phyloP scores from a whole-genome alignment of 2,888 invertebrate species.

The Salticus scenicus region DNA sequence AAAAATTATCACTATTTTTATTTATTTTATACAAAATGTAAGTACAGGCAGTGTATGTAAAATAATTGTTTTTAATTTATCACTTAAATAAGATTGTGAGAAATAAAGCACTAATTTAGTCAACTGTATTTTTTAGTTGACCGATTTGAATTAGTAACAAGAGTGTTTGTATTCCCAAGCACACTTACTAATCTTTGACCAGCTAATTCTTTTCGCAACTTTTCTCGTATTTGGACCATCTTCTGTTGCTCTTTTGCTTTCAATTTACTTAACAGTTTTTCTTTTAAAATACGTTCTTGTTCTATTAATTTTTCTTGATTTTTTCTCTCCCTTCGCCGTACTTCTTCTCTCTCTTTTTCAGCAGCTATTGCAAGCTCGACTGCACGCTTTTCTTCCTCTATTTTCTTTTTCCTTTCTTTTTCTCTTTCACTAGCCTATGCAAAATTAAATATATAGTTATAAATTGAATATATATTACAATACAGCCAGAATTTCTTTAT shows the following conservation, averaged over 20 bases:
- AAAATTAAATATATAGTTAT: background rate
- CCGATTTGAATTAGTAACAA: background rate
- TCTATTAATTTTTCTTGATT: constrained; percentile 44
- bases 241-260: constrained; percentile 50
- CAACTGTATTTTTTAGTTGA: background rate
- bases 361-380: background rate
- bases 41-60: too few relatives aligned
- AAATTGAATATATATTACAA: too few relatives aligned
- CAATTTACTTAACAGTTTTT: constrained; percentile 49
- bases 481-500: too few relatives aligned
- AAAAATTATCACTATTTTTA: too few relatives aligned
- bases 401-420: constrained; percentile 13
- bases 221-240: constrained; percentile 54
- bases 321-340: background rate
- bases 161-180: background rate
- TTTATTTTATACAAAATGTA: too few relatives aligned
- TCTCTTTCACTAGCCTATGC: background rate
- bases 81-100: too few relatives aligned
- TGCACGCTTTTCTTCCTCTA: background rate
- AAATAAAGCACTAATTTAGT: background rate
- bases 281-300: constrained; percentile 59
- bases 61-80: too few relatives aligned
- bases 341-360: constrained; percentile 11
- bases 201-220: constrained; percentile 59
- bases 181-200: constrained; percentile 40